Conservation (phyloP, 2,113 vertebrate genomes). For the Triplophysa dalaica region DNA sequence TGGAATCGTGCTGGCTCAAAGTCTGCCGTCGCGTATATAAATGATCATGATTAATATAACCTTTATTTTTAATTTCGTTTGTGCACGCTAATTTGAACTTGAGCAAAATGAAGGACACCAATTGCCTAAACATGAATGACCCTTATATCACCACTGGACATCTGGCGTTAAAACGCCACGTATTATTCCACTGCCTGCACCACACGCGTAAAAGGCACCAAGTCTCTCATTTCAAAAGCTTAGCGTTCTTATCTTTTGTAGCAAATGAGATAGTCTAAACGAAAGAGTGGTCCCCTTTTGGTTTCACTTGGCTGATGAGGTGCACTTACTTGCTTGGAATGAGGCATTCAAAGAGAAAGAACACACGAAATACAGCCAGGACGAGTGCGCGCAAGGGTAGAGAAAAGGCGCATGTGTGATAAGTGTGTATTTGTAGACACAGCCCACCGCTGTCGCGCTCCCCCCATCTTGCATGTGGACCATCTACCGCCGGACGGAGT, state of each 20-base stretch:
- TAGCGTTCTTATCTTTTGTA: background rate
- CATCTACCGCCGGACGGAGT: constrained; percentile 76
- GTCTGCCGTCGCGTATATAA: background rate
- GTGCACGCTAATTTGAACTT: background rate
- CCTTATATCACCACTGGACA: background rate
- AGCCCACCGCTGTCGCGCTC: constrained; percentile 73
- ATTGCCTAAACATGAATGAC: background rate
- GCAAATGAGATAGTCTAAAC: background rate
- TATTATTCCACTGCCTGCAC: background rate
- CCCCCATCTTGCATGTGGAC: constrained; percentile 73
- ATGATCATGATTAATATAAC: background rate
- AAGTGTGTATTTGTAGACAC: constrained; percentile 21
- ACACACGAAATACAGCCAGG: background rate
- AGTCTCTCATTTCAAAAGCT: background rate
- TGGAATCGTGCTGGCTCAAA: background rate
- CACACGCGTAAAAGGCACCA: background rate
- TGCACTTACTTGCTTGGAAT: background rate
- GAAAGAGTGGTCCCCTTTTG: background rate
- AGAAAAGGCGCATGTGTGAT: constrained; percentile 51
- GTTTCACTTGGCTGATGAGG: background rate
- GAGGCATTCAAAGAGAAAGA: constrained; percentile 1
- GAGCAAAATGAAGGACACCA: background rate
- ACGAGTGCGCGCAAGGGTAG: background rate
- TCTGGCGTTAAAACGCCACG: background rate
- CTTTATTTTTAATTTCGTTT: no score